Evolutionary conservation across 2,113 vertebrate species (phyloP).

Genomic region (Alligator sinensis): DNA sequence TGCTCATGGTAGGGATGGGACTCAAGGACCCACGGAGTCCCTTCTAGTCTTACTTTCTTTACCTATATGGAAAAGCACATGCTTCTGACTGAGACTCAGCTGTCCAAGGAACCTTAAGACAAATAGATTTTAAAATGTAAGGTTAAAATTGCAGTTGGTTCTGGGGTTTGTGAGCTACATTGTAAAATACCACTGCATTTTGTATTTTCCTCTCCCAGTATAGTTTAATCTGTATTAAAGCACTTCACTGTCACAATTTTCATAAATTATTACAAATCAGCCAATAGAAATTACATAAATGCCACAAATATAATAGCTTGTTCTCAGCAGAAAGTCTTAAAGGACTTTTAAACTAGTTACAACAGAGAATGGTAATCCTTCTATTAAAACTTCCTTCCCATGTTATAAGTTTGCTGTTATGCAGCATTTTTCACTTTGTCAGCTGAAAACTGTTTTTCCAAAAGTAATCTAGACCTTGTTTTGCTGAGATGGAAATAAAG

Average conservation of each 20-base stretch:
- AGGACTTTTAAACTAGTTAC: constrained; percentile 68
- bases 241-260: constrained; percentile 53
- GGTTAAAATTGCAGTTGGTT: constrained; percentile 35
- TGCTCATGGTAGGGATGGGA: too few species aligned
- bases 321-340: constrained; percentile 53
- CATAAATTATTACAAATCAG: constrained; percentile 63
- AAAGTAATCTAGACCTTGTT: constrained; percentile 59
- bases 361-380: constrained; percentile 64
- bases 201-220: constrained; percentile 41
- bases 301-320: constrained; percentile 59
- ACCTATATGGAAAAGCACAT: not conserved
- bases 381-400: constrained; percentile 67
- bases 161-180: not conserved
- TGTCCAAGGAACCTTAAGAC: not conserved
- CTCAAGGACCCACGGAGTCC: too few species aligned
- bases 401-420: constrained; percentile 49
- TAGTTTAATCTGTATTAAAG: constrained; percentile 62
- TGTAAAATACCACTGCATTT: not conserved
- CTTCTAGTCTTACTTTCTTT: too few species aligned
- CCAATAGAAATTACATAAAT: constrained; percentile 61
- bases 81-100: not conserved
- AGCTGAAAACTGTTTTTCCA: constrained; percentile 67
- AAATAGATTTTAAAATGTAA: constrained; percentile 6
- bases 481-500: constrained; percentile 68
- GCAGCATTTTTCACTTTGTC: constrained; percentile 75